Conservation (phyloP, 2,113 vertebrate genomes). For the Tamias sibiricus region DNA sequence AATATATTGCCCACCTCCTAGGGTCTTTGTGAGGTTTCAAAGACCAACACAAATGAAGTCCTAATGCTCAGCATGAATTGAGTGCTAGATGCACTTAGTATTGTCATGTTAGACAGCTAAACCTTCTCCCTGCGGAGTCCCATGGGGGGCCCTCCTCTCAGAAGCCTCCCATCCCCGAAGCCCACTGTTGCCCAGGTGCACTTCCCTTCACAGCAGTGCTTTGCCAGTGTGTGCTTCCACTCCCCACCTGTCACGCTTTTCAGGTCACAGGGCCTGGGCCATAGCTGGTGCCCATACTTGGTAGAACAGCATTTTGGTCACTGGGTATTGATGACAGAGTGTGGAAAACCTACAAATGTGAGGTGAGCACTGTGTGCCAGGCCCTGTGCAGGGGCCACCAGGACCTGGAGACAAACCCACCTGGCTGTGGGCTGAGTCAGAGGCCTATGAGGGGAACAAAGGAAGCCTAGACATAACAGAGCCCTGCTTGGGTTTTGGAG, state of each 20-base stretch:
- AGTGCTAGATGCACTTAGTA: neutral
- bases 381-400: neutral
- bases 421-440: neutral
- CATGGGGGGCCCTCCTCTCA: fast-evolving
- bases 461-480: neutral
- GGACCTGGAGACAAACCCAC: neutral
- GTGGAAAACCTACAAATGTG: neutral
- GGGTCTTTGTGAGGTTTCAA: neutral
- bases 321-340: neutral
- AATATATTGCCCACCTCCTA: neutral
- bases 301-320: neutral
- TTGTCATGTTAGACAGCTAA: fast-evolving
- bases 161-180: neutral
- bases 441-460: neutral
- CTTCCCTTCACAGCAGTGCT: neutral
- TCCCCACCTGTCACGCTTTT: neutral
- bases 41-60: neutral
- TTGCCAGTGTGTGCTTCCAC: fast-evolving
- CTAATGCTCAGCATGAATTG: neutral
- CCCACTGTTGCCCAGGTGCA: neutral
- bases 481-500: too few species aligned
- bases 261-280: neutral
- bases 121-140: neutral
- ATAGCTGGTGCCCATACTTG: neutral
- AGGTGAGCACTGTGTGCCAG: neutral